Evolutionary conservation across 2,797 vertebrate species (phyloP).

Genomic region (Malurus splendens): DNA sequence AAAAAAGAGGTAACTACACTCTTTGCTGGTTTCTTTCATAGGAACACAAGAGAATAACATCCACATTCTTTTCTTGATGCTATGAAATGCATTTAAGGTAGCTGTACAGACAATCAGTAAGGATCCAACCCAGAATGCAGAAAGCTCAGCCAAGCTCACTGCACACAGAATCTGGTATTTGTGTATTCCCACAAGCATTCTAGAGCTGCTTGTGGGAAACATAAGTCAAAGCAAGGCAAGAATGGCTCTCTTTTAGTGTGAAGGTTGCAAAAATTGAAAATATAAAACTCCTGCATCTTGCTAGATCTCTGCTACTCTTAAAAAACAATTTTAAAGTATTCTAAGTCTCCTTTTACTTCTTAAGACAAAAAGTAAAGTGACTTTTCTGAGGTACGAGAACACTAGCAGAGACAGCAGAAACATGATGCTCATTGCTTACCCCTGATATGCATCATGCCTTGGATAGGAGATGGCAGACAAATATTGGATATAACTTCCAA

Average conservation of each 20-base stretch:
- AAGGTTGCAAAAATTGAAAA: neutral
- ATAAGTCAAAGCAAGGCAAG: neutral
- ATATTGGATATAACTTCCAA: neutral
- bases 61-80: neutral
- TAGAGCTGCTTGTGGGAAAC: neutral
- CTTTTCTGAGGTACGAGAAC: neutral
- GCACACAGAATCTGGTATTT: neutral
- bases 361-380: neutral
- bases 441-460: too few species aligned
- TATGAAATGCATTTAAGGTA: neutral
- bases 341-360: neutral
- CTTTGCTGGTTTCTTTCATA: neutral
- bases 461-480: neutral
- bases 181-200: too few species aligned
- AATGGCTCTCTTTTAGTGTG: neutral
- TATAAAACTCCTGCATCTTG: neutral
- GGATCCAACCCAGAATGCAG: neutral
- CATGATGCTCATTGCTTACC: neutral
- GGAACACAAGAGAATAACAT: neutral
- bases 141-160: neutral
- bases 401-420: neutral
- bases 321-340: neutral
- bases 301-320: neutral
- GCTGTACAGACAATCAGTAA: neutral
- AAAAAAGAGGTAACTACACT: neutral